Percentiles rank a stretch among this genome's conserved stretches.
Evolutionary conservation across 2,888 invertebrate genomes (phyloP).

Genomic region (Macaria liturata): DNA sequence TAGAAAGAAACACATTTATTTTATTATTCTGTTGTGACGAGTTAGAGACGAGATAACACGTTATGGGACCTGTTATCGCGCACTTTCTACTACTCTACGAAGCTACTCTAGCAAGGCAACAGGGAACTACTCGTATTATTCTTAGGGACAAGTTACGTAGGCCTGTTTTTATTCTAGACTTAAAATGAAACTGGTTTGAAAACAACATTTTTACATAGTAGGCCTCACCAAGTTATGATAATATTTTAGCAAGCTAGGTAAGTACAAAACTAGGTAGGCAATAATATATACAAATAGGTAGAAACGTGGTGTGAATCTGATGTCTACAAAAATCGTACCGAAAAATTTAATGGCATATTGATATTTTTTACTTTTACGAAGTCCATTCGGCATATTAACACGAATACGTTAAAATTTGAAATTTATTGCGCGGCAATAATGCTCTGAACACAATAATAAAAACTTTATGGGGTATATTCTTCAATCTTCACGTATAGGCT

Average conservation of each 20-base stretch:
- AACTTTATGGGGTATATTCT: slow-evolving; percentile 37
- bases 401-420: slow-evolving; percentile 59
- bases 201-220: too few species aligned
- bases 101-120: neutral
- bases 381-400: slow-evolving; percentile 55
- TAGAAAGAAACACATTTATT: slow-evolving; percentile 76
- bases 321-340: too few species aligned
- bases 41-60: slow-evolving; percentile 69
- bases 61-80: slow-evolving; percentile 71
- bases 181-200: too few species aligned
- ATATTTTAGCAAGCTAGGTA: too few species aligned
- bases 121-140: too few species aligned
- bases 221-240: too few species aligned
- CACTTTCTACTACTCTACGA: slow-evolving; percentile 55
- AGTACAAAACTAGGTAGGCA: too few species aligned
- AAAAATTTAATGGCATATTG: neutral
- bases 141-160: too few species aligned
- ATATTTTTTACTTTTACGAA: slow-evolving; percentile 28
- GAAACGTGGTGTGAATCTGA: too few species aligned
- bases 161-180: too few species aligned
- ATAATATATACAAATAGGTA: too few species aligned
- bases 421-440: slow-evolving; percentile 48
- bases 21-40: slow-evolving; percentile 74
- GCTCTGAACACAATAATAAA: slow-evolving; percentile 44
- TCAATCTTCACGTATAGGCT: slow-evolving; percentile 24